Evolutionary conservation across 1,140 invertebrate genomes (phyloP).

Genomic region (Dysdera silvatica): DNA sequence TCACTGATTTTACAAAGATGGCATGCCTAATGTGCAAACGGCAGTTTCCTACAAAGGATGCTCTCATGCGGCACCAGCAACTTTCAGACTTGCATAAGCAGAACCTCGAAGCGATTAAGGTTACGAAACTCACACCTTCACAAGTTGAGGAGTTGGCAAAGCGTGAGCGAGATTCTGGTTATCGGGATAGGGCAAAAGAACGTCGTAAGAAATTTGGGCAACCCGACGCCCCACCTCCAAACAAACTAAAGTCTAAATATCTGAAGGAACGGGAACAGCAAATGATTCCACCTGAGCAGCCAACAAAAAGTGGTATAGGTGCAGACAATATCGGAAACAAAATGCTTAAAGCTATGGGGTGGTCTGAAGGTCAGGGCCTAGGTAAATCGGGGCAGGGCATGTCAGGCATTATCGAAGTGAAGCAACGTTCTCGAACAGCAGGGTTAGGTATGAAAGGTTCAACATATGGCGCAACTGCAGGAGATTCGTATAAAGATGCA

Average conservation of each 20-base stretch:
- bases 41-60: constrained; percentile 82
- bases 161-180: constrained; percentile 45
- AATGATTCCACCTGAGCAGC: constrained; percentile 47
- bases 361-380: constrained; percentile 90
- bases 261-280: constrained; percentile 15
- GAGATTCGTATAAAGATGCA: constrained; percentile 80
- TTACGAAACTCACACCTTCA: constrained; percentile 33
- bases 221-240: constrained; percentile 64
- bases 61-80: constrained; percentile 80
- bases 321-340: constrained; percentile 84
- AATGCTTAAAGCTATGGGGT: constrained; percentile 96
- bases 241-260: constrained; percentile 36
- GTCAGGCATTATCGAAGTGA: constrained; percentile 41
- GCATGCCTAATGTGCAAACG: constrained; percentile 93
- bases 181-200: constrained; percentile 94
- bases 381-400: constrained; percentile 48
- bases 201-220: constrained; percentile 88
- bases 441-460: constrained; percentile 66
- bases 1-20: constrained; percentile 78
- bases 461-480: constrained; percentile 63
- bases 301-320: constrained; percentile 64
- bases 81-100: constrained; percentile 92
- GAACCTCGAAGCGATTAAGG: constrained; percentile 59
- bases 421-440: constrained; percentile 57
- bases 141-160: constrained; percentile 50